These are phyloP conservation scores for Pseudomugil tenellus DNA, from an alignment of 2,797 vertebrate species.

Conservation along the genomic window DNA sequence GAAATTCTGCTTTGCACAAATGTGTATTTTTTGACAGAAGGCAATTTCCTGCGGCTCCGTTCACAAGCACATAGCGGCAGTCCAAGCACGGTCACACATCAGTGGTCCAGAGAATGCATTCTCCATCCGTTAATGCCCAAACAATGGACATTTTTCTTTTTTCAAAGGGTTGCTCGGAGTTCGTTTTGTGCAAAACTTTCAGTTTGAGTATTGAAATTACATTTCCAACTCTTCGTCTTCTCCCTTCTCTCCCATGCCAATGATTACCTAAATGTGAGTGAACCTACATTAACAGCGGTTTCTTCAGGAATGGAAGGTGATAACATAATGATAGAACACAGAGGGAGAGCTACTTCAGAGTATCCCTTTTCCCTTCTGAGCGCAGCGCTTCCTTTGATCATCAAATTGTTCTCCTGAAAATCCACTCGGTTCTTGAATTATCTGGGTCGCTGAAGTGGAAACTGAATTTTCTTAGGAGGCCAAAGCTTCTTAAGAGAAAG, in stretches of 20 bases:
- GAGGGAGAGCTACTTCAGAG: constrained; percentile 55
- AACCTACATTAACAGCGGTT: constrained; percentile 47
- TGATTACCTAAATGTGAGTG: constrained; percentile 51
- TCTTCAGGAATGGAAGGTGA: constrained; percentile 47
- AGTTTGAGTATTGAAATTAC: constrained; percentile 29
- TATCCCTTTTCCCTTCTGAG: constrained; percentile 60
- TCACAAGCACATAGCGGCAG: constrained; percentile 47
- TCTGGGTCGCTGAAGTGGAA: constrained; percentile 77
- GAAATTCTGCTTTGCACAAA: constrained; percentile 70
- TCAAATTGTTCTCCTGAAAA: constrained; percentile 81
- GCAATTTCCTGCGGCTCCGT: constrained; percentile 71
- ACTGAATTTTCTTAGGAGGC: constrained; percentile 68
- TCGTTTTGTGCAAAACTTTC: constrained; percentile 33
- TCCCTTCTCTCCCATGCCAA: constrained; percentile 8
- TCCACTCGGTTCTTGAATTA: constrained; percentile 77
- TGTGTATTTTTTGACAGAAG: constrained; percentile 62
- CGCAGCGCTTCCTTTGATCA: constrained; percentile 76
- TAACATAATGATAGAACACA: constrained; percentile 62
- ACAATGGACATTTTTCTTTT: constrained; percentile 22
- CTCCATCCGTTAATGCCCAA: constrained; percentile 38
- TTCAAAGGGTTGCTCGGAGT: constrained; percentile 12
- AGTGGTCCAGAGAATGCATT: constrained; percentile 45
- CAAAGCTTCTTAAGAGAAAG: constrained; percentile 67
- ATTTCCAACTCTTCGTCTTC: constrained; percentile 5
- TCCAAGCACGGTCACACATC: constrained; percentile 62